phyloP scores from a whole-genome alignment of 2,113 vertebrate species.

The Baryphthengus martii region DNA sequence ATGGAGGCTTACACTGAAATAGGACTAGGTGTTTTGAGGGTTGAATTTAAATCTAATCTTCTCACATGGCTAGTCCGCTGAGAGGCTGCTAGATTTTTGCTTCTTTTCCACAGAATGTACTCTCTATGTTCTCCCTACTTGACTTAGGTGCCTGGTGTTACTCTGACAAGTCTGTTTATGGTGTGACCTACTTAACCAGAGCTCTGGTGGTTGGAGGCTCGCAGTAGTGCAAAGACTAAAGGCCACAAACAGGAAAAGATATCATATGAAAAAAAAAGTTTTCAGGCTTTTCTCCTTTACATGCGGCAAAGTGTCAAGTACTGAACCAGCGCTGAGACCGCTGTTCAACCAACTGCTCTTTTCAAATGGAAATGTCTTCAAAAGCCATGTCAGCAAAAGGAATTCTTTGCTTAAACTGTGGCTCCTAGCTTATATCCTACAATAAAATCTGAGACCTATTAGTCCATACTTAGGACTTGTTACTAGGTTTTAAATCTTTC shows the following conservation, averaged over 20 bases:
- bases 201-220: neutral
- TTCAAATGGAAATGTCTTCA: slow-evolving; percentile 56
- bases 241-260: slow-evolving; percentile 52
- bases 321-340: neutral
- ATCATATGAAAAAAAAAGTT: slow-evolving; percentile 14
- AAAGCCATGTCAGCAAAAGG: slow-evolving; percentile 42
- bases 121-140: slow-evolving; percentile 3
- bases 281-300: slow-evolving; percentile 9
- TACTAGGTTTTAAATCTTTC: slow-evolving; percentile 3
- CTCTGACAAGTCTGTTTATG: slow-evolving; percentile 12
- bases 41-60: neutral
- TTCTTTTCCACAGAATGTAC: neutral
- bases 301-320: slow-evolving; percentile 46
- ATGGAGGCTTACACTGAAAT: neutral
- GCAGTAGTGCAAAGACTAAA: slow-evolving; percentile 9
- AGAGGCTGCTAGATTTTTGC: neutral
- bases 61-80: neutral
- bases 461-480: slow-evolving; percentile 18
- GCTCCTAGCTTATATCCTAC: neutral
- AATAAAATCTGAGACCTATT: slow-evolving; percentile 20
- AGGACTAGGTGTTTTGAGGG: neutral
- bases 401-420: neutral
- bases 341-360: slow-evolving; percentile 49
- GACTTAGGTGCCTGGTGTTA: neutral
- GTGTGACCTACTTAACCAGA: slow-evolving; percentile 17